Conservation (phyloP, 2,113 vertebrate species). For the Cinclus mexicanus region DNA sequence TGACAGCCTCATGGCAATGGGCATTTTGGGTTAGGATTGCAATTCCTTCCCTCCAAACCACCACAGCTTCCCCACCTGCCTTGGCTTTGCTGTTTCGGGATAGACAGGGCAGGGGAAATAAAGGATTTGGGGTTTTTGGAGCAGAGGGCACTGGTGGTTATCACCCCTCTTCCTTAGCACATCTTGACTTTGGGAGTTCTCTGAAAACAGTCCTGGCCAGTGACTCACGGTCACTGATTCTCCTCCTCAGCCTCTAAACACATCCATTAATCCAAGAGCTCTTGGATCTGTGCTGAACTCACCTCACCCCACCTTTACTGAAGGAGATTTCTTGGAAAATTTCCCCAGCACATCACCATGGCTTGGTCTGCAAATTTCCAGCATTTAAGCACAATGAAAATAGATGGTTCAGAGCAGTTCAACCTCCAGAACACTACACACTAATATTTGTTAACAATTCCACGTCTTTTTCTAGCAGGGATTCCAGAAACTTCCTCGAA, state of each 20-base stretch:
- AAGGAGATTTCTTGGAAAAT: background rate
- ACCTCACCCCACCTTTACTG: background rate
- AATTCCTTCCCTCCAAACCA: background rate
- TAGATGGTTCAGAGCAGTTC: background rate
- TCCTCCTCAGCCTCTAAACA: background rate
- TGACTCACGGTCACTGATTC: background rate
- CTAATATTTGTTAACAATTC: background rate
- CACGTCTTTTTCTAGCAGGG: background rate
- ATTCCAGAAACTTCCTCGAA: background rate
- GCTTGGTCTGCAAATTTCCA: background rate
- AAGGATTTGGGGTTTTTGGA: background rate
- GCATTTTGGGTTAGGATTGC: background rate
- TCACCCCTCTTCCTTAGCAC: background rate
- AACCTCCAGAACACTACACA: background rate
- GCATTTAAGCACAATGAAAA: background rate
- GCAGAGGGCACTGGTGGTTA: background rate
- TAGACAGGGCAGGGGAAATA: background rate
- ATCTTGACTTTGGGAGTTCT: background rate
- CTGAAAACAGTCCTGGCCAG: background rate
- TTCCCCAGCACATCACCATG: fast-evolving
- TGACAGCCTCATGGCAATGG: background rate
- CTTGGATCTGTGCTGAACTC: background rate
- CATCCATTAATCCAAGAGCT: background rate
- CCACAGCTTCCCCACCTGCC: background rate
- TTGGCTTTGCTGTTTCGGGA: background rate